These are phyloP conservation scores for Phragmatobia fuliginosa DNA, from an alignment of 2,888 invertebrate genomes.

Conservation along the genomic window DNA sequence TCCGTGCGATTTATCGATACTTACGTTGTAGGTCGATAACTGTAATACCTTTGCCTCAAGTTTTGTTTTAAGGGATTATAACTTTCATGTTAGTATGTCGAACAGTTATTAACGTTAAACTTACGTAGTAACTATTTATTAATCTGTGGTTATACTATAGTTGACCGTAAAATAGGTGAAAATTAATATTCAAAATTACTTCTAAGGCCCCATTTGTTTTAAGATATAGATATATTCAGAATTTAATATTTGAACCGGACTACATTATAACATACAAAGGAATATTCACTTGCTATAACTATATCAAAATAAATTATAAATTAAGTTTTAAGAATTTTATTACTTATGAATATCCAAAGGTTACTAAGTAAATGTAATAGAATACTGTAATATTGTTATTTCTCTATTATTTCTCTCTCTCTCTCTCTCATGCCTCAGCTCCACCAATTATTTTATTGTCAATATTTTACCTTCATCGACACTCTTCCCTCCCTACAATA, in stretches of 20 bases:
- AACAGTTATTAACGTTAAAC: constrained; percentile 13
- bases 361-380: too few relatives aligned
- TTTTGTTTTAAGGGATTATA: constrained; percentile 38
- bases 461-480: constrained; percentile 26
- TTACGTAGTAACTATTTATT: too few relatives aligned
- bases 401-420: too few relatives aligned
- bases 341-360: too few relatives aligned
- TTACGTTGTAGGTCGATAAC: constrained; percentile 45
- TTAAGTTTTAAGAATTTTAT: too few relatives aligned
- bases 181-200: neutral
- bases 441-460: too few relatives aligned
- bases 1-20: constrained; percentile 55
- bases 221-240: neutral
- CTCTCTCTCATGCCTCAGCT: too few relatives aligned
- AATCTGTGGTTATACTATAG: too few relatives aligned
- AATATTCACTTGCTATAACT: too few relatives aligned
- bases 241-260: neutral
- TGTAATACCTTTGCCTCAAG: constrained; percentile 42
- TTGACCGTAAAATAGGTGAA: too few relatives aligned
- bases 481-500: constrained; percentile 39
- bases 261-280: neutral
- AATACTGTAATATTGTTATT: too few relatives aligned
- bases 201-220: neutral
- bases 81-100: constrained; percentile 24
- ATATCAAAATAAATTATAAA: too few relatives aligned